These are phyloP conservation scores for Silvanus unidentatus DNA, from an alignment of 2,888 invertebrate genomes.

Conservation along the genomic window DNA sequence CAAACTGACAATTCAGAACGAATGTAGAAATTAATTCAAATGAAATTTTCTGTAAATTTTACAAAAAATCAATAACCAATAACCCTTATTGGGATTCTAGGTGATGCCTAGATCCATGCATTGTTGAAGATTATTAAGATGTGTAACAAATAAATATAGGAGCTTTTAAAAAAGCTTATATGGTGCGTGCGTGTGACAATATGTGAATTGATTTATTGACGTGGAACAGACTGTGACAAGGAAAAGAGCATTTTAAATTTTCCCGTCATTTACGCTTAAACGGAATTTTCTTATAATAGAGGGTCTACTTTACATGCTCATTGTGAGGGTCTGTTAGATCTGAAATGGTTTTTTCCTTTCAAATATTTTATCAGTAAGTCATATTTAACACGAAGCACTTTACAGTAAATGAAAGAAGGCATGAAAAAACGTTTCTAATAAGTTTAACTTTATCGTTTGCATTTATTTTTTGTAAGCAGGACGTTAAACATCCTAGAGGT, in stretches of 20 bases:
- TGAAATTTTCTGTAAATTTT: too few relatives aligned
- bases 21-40: too few relatives aligned
- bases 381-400: conserved; percentile 25
- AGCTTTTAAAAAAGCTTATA: too few relatives aligned
- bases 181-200: too few relatives aligned
- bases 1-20: too few relatives aligned
- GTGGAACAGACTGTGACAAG: conserved; percentile 27
- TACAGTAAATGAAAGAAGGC: background rate
- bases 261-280: conserved; percentile 38
- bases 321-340: conserved; percentile 38
- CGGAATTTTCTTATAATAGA: conserved; percentile 40
- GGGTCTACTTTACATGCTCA: conserved; percentile 41
- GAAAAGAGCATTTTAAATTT: conserved; percentile 28
- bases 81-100: too few relatives aligned
- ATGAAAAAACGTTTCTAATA: background rate
- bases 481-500: background rate
- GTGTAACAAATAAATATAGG: too few relatives aligned
- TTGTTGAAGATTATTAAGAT: too few relatives aligned
- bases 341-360: conserved; percentile 36
- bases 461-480: background rate
- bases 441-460: background rate
- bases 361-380: conserved; percentile 33
- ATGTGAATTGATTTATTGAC: conserved; percentile 25
- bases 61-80: too few relatives aligned
- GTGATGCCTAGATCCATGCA: too few relatives aligned